Conservation (phyloP, 2,113 vertebrate genomes). For the Rhodinocichla rosea region DNA sequence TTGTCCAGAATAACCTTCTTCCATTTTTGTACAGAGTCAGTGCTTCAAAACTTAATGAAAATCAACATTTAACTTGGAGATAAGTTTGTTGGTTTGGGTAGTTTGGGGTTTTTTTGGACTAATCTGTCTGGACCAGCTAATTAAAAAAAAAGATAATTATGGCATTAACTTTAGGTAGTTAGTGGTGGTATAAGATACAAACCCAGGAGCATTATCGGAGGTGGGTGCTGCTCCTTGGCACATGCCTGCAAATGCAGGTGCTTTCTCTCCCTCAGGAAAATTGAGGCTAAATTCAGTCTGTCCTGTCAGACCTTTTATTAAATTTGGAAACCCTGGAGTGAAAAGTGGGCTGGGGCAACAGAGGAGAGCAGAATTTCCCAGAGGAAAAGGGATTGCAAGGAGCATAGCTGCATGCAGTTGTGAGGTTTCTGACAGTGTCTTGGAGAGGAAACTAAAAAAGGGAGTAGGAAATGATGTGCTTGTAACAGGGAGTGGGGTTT, state of each 20-base stretch:
- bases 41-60: background rate
- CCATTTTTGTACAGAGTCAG: background rate
- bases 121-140: background rate
- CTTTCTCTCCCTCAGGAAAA: background rate
- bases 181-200: background rate
- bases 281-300: background rate
- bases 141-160: background rate
- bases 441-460: background rate
- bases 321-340: background rate
- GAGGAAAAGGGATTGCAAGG: background rate
- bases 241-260: background rate
- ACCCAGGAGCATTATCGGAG: background rate
- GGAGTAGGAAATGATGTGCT: background rate
- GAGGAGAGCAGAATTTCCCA: background rate
- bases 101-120: background rate
- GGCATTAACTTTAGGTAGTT: background rate
- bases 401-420: background rate
- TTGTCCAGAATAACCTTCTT: background rate
- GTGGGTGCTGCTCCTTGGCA: background rate
- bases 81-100: background rate
- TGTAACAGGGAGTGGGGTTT: background rate
- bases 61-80: background rate
- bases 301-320: background rate
- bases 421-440: background rate
- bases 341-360: background rate